Conservation (phyloP, 2,113 vertebrate genomes). For the Hystrix cristata region DNA sequence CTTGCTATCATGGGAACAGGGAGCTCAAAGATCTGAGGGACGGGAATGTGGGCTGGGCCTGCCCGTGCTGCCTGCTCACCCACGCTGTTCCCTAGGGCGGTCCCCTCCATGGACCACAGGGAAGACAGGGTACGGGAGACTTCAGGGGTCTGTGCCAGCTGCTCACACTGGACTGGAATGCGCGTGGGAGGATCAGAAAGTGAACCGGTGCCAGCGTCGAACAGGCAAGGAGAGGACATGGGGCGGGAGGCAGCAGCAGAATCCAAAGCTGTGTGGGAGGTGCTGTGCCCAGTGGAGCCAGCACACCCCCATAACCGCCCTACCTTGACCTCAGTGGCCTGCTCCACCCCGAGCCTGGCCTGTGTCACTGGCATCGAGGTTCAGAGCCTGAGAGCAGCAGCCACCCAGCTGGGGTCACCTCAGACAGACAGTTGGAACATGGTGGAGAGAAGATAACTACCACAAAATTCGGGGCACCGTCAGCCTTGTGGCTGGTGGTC, state of each 20-base stretch:
- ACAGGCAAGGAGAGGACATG: background rate
- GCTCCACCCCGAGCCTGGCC: background rate
- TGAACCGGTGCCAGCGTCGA: background rate
- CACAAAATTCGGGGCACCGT: background rate
- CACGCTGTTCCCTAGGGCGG: background rate
- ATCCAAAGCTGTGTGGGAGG: too few relatives aligned
- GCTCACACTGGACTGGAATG: background rate
- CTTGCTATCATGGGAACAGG: background rate
- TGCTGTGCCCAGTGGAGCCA: accelerated
- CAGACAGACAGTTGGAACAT: background rate
- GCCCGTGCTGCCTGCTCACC: background rate
- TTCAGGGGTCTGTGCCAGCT: background rate
- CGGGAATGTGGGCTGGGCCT: background rate
- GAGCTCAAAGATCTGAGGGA: background rate
- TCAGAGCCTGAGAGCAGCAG: background rate
- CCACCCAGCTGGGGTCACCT: background rate
- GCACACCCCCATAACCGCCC: background rate
- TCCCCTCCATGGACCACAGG: background rate
- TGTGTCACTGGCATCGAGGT: too few relatives aligned
- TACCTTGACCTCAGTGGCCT: background rate
- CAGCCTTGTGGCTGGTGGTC: background rate
- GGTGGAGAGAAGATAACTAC: background rate
- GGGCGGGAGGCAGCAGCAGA: background rate
- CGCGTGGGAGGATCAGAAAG: background rate
- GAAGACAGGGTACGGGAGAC: background rate